phyloP scores from a whole-genome alignment of 2,113 vertebrate genomes.

The Chrysochloris asiatica region DNA sequence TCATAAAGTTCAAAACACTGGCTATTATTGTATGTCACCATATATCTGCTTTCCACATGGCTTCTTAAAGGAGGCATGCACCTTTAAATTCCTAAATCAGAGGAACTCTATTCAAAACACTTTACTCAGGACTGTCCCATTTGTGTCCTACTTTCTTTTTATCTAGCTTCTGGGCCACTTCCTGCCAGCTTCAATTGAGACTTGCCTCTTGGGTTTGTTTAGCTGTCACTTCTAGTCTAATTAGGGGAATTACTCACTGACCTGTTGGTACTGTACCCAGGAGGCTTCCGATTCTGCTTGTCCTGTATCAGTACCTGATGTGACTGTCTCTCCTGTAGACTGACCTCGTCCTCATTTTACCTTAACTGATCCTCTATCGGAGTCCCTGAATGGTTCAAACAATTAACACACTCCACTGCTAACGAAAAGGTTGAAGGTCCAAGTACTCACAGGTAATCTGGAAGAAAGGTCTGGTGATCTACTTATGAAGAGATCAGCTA shows the following conservation, averaged over 20 bases:
- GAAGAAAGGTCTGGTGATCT: neutral
- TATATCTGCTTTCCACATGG: neutral
- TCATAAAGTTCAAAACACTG: neutral
- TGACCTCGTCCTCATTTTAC: slow-evolving; percentile 39
- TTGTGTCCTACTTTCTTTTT: slow-evolving; percentile 37
- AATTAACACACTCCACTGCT: neutral
- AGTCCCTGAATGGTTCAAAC: neutral
- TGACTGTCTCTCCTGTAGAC: neutral
- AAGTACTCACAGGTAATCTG: neutral
- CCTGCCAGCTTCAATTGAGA: slow-evolving; percentile 48
- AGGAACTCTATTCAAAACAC: neutral
- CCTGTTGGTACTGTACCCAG: slow-evolving; percentile 42
- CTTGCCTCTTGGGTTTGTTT: slow-evolving; percentile 36
- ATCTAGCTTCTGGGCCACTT: neutral
- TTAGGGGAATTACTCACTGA: slow-evolving; percentile 45
- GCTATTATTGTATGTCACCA: neutral
- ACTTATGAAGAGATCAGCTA: neutral
- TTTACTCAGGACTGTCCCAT: neutral
- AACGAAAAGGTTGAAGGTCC: neutral
- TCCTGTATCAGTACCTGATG: neutral
- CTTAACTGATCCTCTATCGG: neutral
- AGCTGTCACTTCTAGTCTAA: slow-evolving; percentile 57
- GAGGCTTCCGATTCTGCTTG: slow-evolving; percentile 23
- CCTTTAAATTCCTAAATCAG: neutral
- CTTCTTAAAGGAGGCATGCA: neutral